Evolutionary conservation across 2,113 vertebrate genomes (phyloP), one percentile per base, ranked within the genome.

Genomic region (Coptodon rendalli): DNA sequence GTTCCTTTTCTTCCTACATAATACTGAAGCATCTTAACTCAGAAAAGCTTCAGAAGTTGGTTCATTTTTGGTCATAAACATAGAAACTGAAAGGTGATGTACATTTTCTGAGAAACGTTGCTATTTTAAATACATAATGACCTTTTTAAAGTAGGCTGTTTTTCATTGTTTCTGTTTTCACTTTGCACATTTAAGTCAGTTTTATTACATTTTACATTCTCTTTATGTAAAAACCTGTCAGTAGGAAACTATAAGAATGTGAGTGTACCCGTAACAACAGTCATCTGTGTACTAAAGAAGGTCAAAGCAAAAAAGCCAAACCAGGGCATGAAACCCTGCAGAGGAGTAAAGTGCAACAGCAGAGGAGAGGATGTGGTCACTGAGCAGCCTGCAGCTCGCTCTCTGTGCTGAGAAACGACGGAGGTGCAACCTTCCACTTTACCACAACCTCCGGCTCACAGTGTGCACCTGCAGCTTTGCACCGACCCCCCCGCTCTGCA

Each of bases 361-460:
- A 83, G 79, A 86, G 71, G 45, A 80, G 88, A 93, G 95, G 95
- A 96, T 93, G 95, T 95, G 95, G 95, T 95, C 84, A 19, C 87
- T 66, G 71, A 85, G 89, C 82, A 52, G 61, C 79, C 80, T 86
- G 89, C 86, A 87, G 17, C 52, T 50, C 36, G 6, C 4, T 34
- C 59, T 48, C 59, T 34, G 36, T 76, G 80, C 89, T 29, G 81
- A 92, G 87, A 92, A 93, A 90, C 14, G 10, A 45, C 7, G 1
- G 52, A 36, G 85, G 24, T 43, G 85, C 68, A 81, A 53, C 79
- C 83, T 84, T 83, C 89, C 54, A 9, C 81, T 79, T 92, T 7
- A 85, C 94, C 93, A 9, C 94, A 90, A 82, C 53, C 87, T 84
- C 61, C 85, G 43, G 54, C 66, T 82, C 63, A 2, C 16, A 43